Percentiles rank a stretch among this genome's conserved stretches.
These are phyloP conservation scores for Dasypolia templi DNA, from an alignment of 2,888 invertebrate species.

Conservation along the genomic window DNA sequence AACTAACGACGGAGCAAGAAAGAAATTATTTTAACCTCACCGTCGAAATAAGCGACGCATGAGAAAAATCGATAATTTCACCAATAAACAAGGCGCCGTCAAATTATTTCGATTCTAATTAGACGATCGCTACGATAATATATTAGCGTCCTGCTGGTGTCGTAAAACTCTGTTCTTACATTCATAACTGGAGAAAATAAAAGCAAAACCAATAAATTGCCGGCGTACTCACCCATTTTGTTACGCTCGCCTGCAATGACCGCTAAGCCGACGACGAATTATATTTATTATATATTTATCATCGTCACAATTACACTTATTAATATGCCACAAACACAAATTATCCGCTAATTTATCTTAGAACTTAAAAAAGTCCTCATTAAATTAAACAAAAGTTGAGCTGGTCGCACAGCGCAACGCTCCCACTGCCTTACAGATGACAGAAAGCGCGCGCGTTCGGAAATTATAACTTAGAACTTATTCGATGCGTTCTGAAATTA, in stretches of 20 bases:
- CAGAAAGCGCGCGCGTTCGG: slow-evolving; percentile 75
- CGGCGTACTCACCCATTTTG: slow-evolving; percentile 88
- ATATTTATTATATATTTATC: slow-evolving; percentile 72
- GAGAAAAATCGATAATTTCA: slow-evolving; percentile 86
- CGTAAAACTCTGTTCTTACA: slow-evolving; percentile 29
- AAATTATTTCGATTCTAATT: slow-evolving; percentile 66
- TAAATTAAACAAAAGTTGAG: slow-evolving; percentile 60
- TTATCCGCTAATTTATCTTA: slow-evolving; percentile 56
- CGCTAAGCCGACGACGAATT: slow-evolving; percentile 68
- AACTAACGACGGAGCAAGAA: slow-evolving; percentile 34
- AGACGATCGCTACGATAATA: slow-evolving; percentile 47
- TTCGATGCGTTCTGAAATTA: slow-evolving; percentile 62
- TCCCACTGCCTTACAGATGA: slow-evolving; percentile 69
- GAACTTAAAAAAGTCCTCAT: slow-evolving; percentile 60
- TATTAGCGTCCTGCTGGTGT: slow-evolving; percentile 11
- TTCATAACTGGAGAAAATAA: slow-evolving; percentile 58
- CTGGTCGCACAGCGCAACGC: slow-evolving; percentile 49
- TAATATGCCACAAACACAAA: slow-evolving; percentile 74
- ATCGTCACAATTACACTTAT: slow-evolving; percentile 79
- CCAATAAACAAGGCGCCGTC: slow-evolving; percentile 75
- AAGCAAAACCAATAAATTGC: slow-evolving; percentile 71
- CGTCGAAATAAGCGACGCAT: slow-evolving; percentile 73
- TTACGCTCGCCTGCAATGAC: slow-evolving; percentile 68
- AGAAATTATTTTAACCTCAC: slow-evolving; percentile 62
- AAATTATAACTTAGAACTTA: slow-evolving; percentile 56